These are phyloP conservation scores for Heterodera carotae DNA, from an alignment of 1,140 invertebrate genomes.

Conservation along the genomic window DNA sequence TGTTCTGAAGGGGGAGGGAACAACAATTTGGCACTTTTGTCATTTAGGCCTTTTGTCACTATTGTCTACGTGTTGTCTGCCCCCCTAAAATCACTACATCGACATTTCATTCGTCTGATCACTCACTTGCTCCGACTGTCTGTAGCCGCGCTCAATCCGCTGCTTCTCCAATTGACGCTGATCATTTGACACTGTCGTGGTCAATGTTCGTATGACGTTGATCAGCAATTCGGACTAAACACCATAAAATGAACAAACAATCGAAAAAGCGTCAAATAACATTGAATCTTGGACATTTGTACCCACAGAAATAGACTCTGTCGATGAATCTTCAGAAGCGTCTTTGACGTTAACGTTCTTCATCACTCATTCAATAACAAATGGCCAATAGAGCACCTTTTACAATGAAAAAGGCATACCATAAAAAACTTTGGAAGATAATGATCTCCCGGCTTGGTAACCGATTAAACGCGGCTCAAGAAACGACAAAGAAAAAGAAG, in stretches of 20 bases:
- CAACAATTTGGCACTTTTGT: no score
- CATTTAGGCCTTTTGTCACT: no score
- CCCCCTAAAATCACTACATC: no score
- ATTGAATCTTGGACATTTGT: conserved; percentile 13
- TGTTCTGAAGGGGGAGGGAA: conserved; percentile 64
- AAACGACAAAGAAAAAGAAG: background rate
- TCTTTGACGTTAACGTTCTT: background rate
- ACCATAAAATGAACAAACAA: conserved; percentile 49
- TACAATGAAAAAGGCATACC: background rate
- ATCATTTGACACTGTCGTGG: conserved; percentile 88
- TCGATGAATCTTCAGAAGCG: background rate
- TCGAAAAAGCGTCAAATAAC: no score
- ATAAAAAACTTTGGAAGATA: background rate
- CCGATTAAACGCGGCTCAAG: no score
- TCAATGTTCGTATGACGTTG: conserved; percentile 85
- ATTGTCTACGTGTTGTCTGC: no score
- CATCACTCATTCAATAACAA: background rate
- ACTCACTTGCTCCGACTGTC: conserved; percentile 75
- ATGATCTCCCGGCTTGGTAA: no score
- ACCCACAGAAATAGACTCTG: background rate
- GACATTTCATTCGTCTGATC: background rate
- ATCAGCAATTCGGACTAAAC: conserved; percentile 83
- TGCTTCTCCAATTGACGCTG: conserved; percentile 89
- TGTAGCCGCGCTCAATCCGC: conserved; percentile 88
- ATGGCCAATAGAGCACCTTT: background rate